A percentile compares a stretch with the other conserved stretches of the same genome.
Conservation (phyloP, 2,888 invertebrate species). For the Alcis repandata region DNA sequence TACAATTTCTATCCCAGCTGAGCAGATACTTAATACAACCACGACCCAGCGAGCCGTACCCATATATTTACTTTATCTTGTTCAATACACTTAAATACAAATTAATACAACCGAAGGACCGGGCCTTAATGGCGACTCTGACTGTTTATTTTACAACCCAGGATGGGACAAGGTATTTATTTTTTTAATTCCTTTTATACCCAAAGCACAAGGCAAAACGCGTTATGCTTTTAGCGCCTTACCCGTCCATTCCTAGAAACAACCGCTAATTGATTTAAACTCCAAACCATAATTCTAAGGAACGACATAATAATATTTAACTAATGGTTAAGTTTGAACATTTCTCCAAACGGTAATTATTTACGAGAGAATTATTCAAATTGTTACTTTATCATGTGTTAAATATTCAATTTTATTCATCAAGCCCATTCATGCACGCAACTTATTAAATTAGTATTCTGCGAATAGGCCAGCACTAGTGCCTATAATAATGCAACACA, state of each 20-base stretch:
- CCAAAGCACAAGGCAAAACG: constrained; percentile 50
- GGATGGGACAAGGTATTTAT: constrained; percentile 76
- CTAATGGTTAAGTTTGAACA: constrained; percentile 40
- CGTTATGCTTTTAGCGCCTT: constrained; percentile 76
- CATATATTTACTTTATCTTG: constrained; percentile 86
- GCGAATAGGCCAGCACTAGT: constrained; percentile 31
- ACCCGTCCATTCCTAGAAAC: constrained; percentile 54
- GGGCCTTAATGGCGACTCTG: constrained; percentile 79
- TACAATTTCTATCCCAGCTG: constrained; percentile 8
- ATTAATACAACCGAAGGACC: constrained; percentile 84
- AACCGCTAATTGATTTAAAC: constrained; percentile 58
- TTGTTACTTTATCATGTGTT: constrained; percentile 48
- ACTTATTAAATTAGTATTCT: constrained; percentile 46
- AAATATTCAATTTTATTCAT: constrained; percentile 56
- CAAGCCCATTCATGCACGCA: constrained; percentile 46
- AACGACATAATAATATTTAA: constrained; percentile 39
- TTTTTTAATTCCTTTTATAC: constrained; percentile 72
- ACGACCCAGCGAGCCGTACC: constrained; percentile 66
- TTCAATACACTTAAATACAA: constrained; percentile 87
- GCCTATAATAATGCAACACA: constrained; percentile 29
- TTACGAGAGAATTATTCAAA: constrained; percentile 49
- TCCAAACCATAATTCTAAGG: constrained; percentile 32
- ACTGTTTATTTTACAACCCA: constrained; percentile 86
- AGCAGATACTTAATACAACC: constrained; percentile 64
- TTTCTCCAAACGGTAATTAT: constrained; percentile 45